Conservation (phyloP, 2,888 invertebrate species). For the Scaptomyza flava region DNA sequence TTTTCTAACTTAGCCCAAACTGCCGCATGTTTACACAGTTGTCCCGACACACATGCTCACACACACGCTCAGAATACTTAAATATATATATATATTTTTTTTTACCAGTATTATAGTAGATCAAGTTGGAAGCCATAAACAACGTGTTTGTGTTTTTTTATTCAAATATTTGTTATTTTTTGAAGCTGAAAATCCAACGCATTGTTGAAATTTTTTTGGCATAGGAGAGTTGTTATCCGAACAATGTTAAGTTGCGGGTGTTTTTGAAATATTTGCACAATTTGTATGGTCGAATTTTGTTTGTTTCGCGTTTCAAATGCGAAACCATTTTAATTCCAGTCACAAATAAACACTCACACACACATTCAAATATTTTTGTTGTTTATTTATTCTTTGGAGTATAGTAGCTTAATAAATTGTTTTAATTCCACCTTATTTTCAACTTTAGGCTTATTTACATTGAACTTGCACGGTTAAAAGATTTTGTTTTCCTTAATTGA, state of each 20-base stretch:
- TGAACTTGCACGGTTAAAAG: no score
- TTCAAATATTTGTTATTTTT: conserved; percentile 47
- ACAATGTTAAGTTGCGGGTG: conserved; percentile 14
- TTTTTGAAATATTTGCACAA: conserved; percentile 25
- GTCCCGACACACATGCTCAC: conserved; percentile 29
- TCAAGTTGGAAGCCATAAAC: conserved; percentile 37
- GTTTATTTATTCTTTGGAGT: neutral
- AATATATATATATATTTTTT: conserved; percentile 5
- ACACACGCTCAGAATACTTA: conserved; percentile 1
- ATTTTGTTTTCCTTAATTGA: neutral
- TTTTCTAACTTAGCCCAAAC: conserved; percentile 54
- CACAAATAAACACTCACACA: no score
- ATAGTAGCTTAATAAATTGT: neutral
- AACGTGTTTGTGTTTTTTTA: conserved; percentile 55
- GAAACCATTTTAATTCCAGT: neutral
- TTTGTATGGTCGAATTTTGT: neutral
- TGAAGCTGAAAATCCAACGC: conserved; percentile 26
- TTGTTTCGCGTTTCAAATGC: neutral
- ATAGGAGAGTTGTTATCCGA: neutral
- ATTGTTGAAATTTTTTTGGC: conserved; percentile 7
- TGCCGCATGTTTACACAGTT: conserved; percentile 68
- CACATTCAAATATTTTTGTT: neutral
- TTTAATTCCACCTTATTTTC: neutral
- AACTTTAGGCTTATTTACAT: neutral
- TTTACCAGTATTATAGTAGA: conserved; percentile 15